Conservation (phyloP, 1,140 invertebrate genomes). For the Drosophila kohkoa region DNA sequence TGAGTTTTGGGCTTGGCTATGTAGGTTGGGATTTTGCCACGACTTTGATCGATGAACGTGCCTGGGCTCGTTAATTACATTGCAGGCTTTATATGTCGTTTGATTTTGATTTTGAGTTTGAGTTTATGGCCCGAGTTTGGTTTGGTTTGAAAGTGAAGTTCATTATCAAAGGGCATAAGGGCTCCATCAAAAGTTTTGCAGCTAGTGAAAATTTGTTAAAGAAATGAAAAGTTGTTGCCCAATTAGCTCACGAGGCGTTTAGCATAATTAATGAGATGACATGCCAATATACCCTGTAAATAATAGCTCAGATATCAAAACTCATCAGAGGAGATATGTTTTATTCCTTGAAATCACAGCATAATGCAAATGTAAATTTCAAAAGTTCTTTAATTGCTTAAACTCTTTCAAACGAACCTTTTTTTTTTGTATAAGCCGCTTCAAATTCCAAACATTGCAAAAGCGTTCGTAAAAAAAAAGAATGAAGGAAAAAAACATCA, state of each 20-base stretch:
- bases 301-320: neutral
- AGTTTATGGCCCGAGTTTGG: conserved; percentile 9
- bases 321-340: neutral
- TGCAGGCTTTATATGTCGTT: conserved; percentile 16
- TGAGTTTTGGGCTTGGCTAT: conserved; percentile 5
- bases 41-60: conserved; percentile 55
- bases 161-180: conserved; percentile 28
- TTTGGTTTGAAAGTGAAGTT: conserved; percentile 24
- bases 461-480: conserved; percentile 20
- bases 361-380: conserved; percentile 2
- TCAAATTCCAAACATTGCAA: conserved; percentile 23
- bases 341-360: conserved; percentile 1
- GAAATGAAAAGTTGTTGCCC: conserved; percentile 13
- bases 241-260: conserved; percentile 15
- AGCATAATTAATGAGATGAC: conserved; percentile 10
- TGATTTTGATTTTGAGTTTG: conserved; percentile 31
- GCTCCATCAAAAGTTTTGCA: conserved; percentile 14
- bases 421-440: neutral
- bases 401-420: conserved; percentile 6
- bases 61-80: conserved; percentile 39
- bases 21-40: conserved; percentile 2
- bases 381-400: conserved; percentile 22
- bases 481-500: conserved; percentile 11
- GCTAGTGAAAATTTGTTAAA: conserved; percentile 4
- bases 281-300: neutral